Percentiles rank a stretch among this genome's conserved stretches.
Evolutionary conservation across 2,797 vertebrate species (phyloP).

Genomic region (Neopelma chrysocephalum): DNA sequence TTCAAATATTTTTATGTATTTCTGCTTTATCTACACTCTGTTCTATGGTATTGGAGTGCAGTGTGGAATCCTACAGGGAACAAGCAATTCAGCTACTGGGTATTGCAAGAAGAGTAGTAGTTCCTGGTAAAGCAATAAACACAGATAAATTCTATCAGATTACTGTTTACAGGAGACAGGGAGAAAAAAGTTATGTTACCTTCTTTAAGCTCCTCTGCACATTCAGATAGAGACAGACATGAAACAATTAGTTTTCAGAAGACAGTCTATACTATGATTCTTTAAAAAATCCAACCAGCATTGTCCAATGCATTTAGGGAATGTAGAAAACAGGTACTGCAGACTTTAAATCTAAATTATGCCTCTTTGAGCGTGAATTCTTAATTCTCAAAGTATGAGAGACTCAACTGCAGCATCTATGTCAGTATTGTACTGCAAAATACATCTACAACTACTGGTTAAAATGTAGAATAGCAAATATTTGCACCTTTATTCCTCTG

Average conservation of each 20-base stretch:
- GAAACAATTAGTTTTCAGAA: conserved; percentile 50
- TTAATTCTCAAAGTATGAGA: neutral
- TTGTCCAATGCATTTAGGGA: neutral
- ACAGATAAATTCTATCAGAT: neutral
- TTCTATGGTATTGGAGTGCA: neutral
- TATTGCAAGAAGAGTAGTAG: neutral
- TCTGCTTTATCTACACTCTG: neutral
- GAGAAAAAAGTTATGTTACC: conserved; percentile 76
- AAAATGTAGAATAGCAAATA: neutral
- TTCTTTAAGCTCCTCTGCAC: conserved; percentile 91
- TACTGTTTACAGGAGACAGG: neutral
- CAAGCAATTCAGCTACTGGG: neutral
- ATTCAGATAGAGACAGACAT: conserved; percentile 23
- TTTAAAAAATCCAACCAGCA: neutral
- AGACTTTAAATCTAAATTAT: neutral
- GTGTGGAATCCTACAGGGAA: neutral
- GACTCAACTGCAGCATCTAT: neutral
- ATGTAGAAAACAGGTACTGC: neutral
- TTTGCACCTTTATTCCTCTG: neutral
- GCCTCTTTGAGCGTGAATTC: neutral
- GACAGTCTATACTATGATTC: neutral
- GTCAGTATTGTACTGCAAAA: neutral
- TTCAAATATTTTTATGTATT: neutral
- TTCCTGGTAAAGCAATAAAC: neutral
- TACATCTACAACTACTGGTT: neutral